phyloP scores from a whole-genome alignment of 92 coral and sea anemone species.

The Parazoanthus atlanticus region DNA sequence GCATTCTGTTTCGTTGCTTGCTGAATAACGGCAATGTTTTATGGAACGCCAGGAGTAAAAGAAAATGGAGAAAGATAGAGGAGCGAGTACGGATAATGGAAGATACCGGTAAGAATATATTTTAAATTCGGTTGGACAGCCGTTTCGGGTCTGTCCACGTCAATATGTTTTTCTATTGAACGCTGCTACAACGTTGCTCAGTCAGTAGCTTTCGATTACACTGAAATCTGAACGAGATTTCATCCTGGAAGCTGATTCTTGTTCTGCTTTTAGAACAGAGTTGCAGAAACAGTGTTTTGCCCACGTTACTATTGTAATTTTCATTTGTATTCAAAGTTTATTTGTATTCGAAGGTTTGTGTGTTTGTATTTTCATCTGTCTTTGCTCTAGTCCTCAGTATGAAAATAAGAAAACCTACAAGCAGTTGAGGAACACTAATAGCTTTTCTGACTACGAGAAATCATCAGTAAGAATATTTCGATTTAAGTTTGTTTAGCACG shows the following conservation, averaged over 20 bases:
- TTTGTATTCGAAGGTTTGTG: neutral
- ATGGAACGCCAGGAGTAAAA: neutral
- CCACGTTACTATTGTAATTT: neutral
- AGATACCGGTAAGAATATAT: conserved; percentile 6
- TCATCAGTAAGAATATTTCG: neutral
- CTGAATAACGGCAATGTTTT: neutral
- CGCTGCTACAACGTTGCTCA: too few relatives aligned
- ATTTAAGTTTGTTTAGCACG: neutral
- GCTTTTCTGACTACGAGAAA: neutral
- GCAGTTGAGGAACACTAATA: neutral
- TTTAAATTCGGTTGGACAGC: too few relatives aligned
- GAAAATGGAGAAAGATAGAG: neutral
- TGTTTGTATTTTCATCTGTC: neutral
- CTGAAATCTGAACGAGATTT: neutral
- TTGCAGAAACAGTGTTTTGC: neutral
- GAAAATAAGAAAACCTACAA: neutral
- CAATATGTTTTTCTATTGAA: neutral
- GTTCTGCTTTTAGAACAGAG: neutral
- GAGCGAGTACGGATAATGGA: neutral
- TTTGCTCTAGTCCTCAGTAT: neutral
- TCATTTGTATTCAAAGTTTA: neutral
- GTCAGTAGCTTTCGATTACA: neutral
- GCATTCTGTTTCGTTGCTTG: neutral
- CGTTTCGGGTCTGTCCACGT: neutral
- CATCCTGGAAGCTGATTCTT: neutral